phyloP scores from a whole-genome alignment of 2,888 invertebrate species.

The Diogma glabrata region DNA sequence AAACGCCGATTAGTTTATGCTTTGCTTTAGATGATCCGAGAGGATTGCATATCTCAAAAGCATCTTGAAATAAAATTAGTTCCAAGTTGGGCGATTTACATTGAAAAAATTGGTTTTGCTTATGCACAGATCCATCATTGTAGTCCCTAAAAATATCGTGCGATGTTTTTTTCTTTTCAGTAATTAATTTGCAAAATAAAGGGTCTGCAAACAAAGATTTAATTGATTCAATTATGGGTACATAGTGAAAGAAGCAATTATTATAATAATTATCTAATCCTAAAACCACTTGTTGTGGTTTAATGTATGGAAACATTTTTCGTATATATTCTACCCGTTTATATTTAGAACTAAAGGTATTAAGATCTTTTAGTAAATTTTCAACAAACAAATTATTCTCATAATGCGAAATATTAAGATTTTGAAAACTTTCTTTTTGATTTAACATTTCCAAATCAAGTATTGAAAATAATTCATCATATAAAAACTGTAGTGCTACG shows the following conservation, averaged over 20 bases:
- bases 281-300: not conserved
- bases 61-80: not conserved
- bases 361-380: too few relatives aligned
- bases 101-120: not conserved
- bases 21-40: not conserved
- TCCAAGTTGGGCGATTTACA: not conserved
- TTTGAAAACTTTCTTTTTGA: too few relatives aligned
- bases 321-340: too few relatives aligned
- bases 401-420: too few relatives aligned
- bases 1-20: not conserved
- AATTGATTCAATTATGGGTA: not conserved
- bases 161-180: not conserved
- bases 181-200: not conserved
- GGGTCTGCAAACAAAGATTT: not conserved
- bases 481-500: too few relatives aligned
- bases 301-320: too few relatives aligned
- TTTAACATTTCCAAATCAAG: too few relatives aligned
- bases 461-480: too few relatives aligned
- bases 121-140: not conserved
- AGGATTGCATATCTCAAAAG: constrained; percentile 4
- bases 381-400: too few relatives aligned
- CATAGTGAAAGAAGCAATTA: not conserved
- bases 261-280: not conserved
- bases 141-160: not conserved
- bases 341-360: too few relatives aligned